phyloP scores from a whole-genome alignment of 2,888 invertebrate genomes.

The Rhingia campestris region DNA sequence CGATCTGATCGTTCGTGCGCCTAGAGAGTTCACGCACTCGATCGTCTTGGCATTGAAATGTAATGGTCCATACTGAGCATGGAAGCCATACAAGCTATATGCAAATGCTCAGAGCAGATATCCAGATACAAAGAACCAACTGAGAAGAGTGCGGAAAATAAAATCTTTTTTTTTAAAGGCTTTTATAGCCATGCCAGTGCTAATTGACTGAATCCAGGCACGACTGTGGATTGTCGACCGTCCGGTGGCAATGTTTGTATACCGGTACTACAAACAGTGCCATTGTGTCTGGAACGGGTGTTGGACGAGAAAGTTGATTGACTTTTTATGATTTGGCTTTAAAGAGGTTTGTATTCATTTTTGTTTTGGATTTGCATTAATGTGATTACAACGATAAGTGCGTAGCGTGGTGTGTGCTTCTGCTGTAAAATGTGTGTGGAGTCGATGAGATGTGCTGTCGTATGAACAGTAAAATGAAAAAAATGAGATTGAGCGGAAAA shows the following conservation, averaged over 20 bases:
- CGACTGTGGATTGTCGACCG: slow-evolving; percentile 34
- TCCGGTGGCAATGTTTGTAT: slow-evolving; percentile 10
- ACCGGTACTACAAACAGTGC: slow-evolving; percentile 63
- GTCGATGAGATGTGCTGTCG: slow-evolving; percentile 37
- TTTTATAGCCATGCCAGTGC: slow-evolving; percentile 56
- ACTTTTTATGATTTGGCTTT: slow-evolving; percentile 66
- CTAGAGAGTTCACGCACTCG: slow-evolving; percentile 68
- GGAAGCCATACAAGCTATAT: slow-evolving; percentile 18
- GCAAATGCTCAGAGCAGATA: slow-evolving; percentile 1
- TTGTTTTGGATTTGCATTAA: slow-evolving; percentile 35
- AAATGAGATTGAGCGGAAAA: neutral
- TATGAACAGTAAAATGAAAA: slow-evolving; percentile 14
- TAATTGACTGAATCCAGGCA: slow-evolving; percentile 68
- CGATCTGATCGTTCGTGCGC: slow-evolving; percentile 36
- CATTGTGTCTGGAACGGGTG: slow-evolving; percentile 70
- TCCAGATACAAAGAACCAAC: slow-evolving; percentile 13
- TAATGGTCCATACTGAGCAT: slow-evolving; percentile 43
- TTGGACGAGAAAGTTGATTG: slow-evolving; percentile 67
- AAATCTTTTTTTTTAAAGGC: slow-evolving; percentile 43
- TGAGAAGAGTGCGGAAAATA: slow-evolving; percentile 29
- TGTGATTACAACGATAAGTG: slow-evolving; percentile 35
- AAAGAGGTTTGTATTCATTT: slow-evolving; percentile 55
- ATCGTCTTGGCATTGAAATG: slow-evolving; percentile 60
- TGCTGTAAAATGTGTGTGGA: slow-evolving; percentile 42
- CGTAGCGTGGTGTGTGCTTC: slow-evolving; percentile 2